Percentiles rank a stretch among this genome's conserved stretches.
Evolutionary conservation across 1,140 invertebrate species (phyloP).

Genomic region (Drosophila simulans): DNA sequence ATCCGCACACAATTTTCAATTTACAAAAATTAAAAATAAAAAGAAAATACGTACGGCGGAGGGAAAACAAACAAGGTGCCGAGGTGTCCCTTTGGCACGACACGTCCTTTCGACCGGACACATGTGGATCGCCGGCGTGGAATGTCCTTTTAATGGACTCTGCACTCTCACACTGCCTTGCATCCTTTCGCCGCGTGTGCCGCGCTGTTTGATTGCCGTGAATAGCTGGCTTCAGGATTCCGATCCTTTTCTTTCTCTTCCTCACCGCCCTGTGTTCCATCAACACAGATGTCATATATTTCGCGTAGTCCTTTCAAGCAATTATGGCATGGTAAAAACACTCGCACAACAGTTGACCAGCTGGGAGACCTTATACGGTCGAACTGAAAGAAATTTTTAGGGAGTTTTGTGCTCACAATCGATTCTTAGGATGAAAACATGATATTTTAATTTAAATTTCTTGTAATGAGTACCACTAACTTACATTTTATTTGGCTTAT

Average conservation of each 20-base stretch:
- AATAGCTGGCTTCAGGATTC: slow-evolving; percentile 76
- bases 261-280: slow-evolving; percentile 38
- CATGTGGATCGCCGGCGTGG: slow-evolving; percentile 78
- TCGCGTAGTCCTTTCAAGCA: slow-evolving; percentile 37
- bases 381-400: slow-evolving; percentile 5
- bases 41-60: slow-evolving; percentile 22
- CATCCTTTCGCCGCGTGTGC: slow-evolving; percentile 75
- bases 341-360: slow-evolving; percentile 55
- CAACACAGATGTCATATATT: slow-evolving; percentile 60
- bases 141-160: slow-evolving; percentile 82
- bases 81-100: slow-evolving; percentile 32
- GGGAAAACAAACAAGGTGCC: slow-evolving; percentile 59
- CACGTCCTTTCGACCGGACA: slow-evolving; percentile 49
- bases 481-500: too few relatives aligned
- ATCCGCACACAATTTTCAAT: slow-evolving; percentile 76
- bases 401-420: not conserved
- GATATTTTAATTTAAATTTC: too few relatives aligned
- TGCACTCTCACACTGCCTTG: slow-evolving; percentile 63
- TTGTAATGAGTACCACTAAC: too few relatives aligned
- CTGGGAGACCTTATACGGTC: slow-evolving; percentile 34
- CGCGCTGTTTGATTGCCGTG: slow-evolving; percentile 77
- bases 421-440: too few relatives aligned
- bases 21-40: slow-evolving; percentile 50
- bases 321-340: slow-evolving; percentile 40
- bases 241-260: slow-evolving; percentile 59